Base-by-base conservation (phyloP, 1,140 invertebrate genomes). In the Lasioglossum baleicum region DNA sequence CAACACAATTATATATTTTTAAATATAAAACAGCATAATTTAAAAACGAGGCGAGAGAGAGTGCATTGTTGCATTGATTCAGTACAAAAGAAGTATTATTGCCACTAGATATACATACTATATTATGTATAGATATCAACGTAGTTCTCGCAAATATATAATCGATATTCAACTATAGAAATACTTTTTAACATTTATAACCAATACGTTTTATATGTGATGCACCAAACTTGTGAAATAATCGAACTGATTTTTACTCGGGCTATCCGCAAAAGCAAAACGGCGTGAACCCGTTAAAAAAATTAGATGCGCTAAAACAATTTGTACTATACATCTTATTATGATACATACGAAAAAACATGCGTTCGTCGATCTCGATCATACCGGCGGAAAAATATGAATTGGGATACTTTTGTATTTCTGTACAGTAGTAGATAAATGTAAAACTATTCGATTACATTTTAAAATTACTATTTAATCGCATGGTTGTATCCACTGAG, bases 251-350 rank as follows among this genome's bases (percentile, higher is more conserved):
- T 66, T 8, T 74, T 80, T 42, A 40, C 2, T 15, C 61, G 64
- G 56, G 75, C 67, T 17, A 4, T 6, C 51, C 8, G 26, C 72
- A 66, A 40, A 3, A 22, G 67, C 44, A 48, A 48, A 48, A 22
- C 44, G 66, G 75, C 75, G 35, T 35, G 35, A 35, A 35, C 53
- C 20, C 66, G 56, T 64, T 48, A 40, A 11, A 40, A 11, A 67
- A 58, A 51, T 58, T 31, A 61, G 67, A 68, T 75, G 78, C 65
- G 53, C 26, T 71, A 64, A 74, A 77, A 65, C 73, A 80, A 77
- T 85, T 83, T 83, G 72, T 84, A 84, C 81, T 84, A 51, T 81
- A 85, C 63, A 67, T 11, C 70, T 84, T 80, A 58, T 84, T 84
- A 48, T 48, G 44, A 48, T 48, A 83, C 65, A 82, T 61, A 64